Evolutionary conservation across 37 sponge, comb jelly and placozoan species (phyloP), one percentile per base, ranked within the genome.

Genomic region (Axinella damicornis): DNA sequence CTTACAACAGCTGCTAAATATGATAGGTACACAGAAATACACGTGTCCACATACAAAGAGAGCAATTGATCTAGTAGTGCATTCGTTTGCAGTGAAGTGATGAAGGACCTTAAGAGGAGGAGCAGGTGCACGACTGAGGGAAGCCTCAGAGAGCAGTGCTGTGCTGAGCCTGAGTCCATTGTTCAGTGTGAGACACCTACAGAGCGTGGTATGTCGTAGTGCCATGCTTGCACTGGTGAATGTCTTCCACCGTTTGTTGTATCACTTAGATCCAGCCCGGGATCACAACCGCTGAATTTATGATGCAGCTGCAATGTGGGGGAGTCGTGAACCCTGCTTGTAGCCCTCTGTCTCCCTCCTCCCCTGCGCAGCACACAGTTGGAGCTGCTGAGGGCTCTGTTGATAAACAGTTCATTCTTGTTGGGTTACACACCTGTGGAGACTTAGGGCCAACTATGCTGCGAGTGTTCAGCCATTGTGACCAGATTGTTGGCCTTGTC

Each of bases 341-440:
- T 46, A 4, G 4, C 9, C 46, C 46, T 46, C 46, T 9, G 4
- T 4, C 39, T 85, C 32, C 58, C 69, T 20, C 28, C 31, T 61
- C 62, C 5, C 12, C 62, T 61, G n/a, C n/a, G n/a, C n/a, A n/a
- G n/a, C n/a, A n/a, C n/a, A 61, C 25, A 2, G 62, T 14, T 61
- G 46, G 9, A 46, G 46, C 46, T 46, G 46, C 6, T 12, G 46
- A 9, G 46, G 46, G 9, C 9, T 9, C 46, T 12, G 46, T 9
- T 46, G 9, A 46, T 46, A 9, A 46, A 4, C 4, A 46, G 46
- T 73, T 68, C 54, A 66, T 94, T 28, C 53, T 94, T 4, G 82
- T 80, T 24, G 95, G 95, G 15, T 64, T 94, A 16, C 95, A 94
- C 71, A 91, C 95, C 5, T 94, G 95, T 73, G 95, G 95, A 6